Evolutionary conservation across 2,888 invertebrate species (phyloP), one percentile per base, ranked within the genome.

Genomic region (Dyspetes luteomarginatus): DNA sequence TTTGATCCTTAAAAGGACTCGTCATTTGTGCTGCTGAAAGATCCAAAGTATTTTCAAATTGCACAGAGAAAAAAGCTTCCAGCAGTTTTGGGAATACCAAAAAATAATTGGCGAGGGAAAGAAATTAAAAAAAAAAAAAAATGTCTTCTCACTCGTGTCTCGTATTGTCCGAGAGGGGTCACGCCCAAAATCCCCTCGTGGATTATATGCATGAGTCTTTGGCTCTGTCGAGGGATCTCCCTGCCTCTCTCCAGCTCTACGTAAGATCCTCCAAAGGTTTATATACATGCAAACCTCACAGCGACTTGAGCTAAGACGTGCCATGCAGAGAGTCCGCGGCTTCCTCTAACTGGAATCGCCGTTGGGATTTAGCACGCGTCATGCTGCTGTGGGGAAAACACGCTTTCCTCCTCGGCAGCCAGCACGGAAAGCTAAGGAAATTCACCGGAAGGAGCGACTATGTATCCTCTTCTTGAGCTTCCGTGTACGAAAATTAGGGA

Each of bases 301-400:
- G 87, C 85, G 90, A 89, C 89, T 90, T 88, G 89, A 89, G 89
- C 90, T 88, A 88, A 89, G 89, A 69, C 67, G 28, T 12, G 74
- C 88, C 91, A n/a, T n/a, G 90, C 90, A 89, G 89, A 87, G 84
- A 85, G 83, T 78, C 81, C 85, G 87, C 86, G 87, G 45, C 45
- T 64, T 60, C 60, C 36, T 30, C 52, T 41, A 36, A 52, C 60
- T 45, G 65, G 19, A 77, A 87, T 88, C 88, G 88, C 90, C 88
- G 88, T 86, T 78, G 89, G 90, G 91, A 91, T 91, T 91, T 50
- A 41, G 22, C 41, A 91, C 91, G 87, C 90, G 90, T 91, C 91
- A 90, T 90, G 88, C 89, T 86, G 84, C 82, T 86, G 87, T 87
- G 85, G 65, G 81, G 79, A n/a, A n/a, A n/a, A n/a, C n/a, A 82